Base-by-base conservation (phyloP, 2,888 invertebrate genomes). In the Pseudococcus longispinus region DNA sequence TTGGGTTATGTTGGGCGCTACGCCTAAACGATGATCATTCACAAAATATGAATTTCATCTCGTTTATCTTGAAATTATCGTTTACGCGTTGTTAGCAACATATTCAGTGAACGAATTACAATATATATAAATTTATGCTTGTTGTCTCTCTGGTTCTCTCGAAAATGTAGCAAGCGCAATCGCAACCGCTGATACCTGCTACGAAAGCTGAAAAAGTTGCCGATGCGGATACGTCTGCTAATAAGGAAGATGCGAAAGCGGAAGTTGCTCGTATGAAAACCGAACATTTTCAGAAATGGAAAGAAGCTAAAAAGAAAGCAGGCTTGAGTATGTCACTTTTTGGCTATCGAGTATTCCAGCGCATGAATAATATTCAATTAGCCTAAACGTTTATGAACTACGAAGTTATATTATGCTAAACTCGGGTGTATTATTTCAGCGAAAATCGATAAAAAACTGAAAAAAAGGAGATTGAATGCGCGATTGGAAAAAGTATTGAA, bases 81-180 rank as follows among this genome's bases (percentile, higher is more conserved):
- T 86, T 80, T 86, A 51, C 13, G 6, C 80, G 86, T 86, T 15
- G 44, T 32, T 46, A 51, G 80, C 80, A 86, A 86, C 44, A 44
- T 86, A 86, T 55, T 80, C 86, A 46, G 77, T 80, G 86, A 55
- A 80, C 55, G 77, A 42, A 74, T 46, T 77, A 46, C 51, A 86
- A 42, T 80, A 29, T 26, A 26, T 77, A 77, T 80, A 80, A 80
- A 70, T 85, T 86, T 46, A 86, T 86, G 86, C 86, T 86, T 77
- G 86, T 86, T 86, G 86, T 86, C 86, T 86, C 86, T 86, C 77
- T 86, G 86, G 86, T 86, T 86, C 77, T 51, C 86, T 51, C 86
- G 51, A 80, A 86, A 32, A 77, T 86, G 26, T 80, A 86, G 86
- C 74, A 80, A 77, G 11, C 70, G 11, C 44, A 80, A 77, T 29